Percentiles rank a stretch among this genome's conserved stretches.
Evolutionary conservation across 92 coral and sea anemone genomes (phyloP).

Genomic region (Umimayanthus kanabou): DNA sequence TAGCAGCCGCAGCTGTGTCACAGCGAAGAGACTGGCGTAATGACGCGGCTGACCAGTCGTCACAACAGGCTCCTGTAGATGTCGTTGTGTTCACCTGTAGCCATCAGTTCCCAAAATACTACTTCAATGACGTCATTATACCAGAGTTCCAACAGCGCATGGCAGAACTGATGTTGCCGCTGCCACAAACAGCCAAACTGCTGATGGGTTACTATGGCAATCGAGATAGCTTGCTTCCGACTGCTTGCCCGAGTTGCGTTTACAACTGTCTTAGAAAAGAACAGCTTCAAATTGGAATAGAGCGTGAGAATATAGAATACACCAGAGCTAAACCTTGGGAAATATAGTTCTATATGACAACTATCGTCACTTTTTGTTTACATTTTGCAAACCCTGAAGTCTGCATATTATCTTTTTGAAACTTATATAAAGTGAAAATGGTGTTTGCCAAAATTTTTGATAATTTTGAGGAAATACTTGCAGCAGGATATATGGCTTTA

Average conservation of each 20-base stretch:
- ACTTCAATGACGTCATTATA: conserved; percentile 74
- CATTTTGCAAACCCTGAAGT: neutral
- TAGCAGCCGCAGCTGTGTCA: conserved; percentile 90
- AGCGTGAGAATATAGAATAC: conserved; percentile 33
- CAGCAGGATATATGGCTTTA: too few species aligned
- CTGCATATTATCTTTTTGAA: neutral
- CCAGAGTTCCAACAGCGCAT: conserved; percentile 96
- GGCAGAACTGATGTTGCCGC: conserved; percentile 74
- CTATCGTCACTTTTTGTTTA: neutral
- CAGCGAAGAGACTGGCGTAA: conserved; percentile 71
- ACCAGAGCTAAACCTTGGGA: conserved; percentile 67
- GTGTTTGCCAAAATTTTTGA: too few species aligned
- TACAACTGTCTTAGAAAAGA: conserved; percentile 86
- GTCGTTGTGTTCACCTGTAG: conserved; percentile 89
- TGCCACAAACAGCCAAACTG: conserved; percentile 72
- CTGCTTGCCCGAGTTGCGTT: conserved; percentile 95
- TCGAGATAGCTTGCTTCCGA: conserved; percentile 61
- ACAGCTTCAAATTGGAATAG: conserved; percentile 56
- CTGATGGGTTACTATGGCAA: conserved; percentile 65
- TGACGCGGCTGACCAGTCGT: conserved; percentile 39
- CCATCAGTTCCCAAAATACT: conserved; percentile 87
- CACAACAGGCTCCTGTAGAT: conserved; percentile 56
- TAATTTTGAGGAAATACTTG: too few species aligned
- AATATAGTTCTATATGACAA: conserved; percentile 24
- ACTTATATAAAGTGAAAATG: too few species aligned